Base-by-base conservation (phyloP, 2,888 invertebrate genomes). In the Vesta saturnalis region DNA sequence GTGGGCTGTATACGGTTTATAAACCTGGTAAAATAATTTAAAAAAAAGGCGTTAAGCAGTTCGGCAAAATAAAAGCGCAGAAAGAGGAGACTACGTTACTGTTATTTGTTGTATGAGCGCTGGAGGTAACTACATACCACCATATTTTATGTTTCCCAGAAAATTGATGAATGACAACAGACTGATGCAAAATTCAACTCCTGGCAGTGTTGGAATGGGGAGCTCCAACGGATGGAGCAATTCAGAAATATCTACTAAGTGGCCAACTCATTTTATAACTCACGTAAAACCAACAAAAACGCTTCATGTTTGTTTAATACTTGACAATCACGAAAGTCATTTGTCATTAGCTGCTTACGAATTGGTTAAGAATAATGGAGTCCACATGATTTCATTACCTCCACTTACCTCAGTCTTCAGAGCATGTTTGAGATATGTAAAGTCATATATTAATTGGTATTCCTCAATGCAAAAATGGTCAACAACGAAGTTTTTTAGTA, bases 121-220 rank as follows among this genome's bases (percentile, higher is more conserved):
- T 39, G 39, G 30, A 39, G 39, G 39, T 1, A 30, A 30, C 10
- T 30, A 39, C 30, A 39, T 21, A 4, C 56, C 30, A 14, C n/a
- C 16, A n/a, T 47, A 8, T 15, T n/a, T 47, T 8, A n/a, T 56
- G n/a, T 56, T 56, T 56, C 15, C n/a, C 15, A 47, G 16, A 47
- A 47, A 47, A 47, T 47, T 47, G 15, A 16, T 47, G 16, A 47
- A 47, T 15, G 47, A 47, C 47, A n/a, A 30, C 30, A 47, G 43
- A 43, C 43, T 43, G 2, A 43, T 43, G 43, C 2, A 43, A 43
- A 43, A 43, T 43, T 5, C 43, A 43, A 3, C 43, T 3, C 43
- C 43, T 5, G 47, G 16, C 15, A 47, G 47, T 47, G 15, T 14
- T 14, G 47, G 47, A 14, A 15, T 15, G 1, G 47, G 14, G 15